Base-by-base conservation (phyloP, 2,797 vertebrate species). In the Argya squamiceps region DNA sequence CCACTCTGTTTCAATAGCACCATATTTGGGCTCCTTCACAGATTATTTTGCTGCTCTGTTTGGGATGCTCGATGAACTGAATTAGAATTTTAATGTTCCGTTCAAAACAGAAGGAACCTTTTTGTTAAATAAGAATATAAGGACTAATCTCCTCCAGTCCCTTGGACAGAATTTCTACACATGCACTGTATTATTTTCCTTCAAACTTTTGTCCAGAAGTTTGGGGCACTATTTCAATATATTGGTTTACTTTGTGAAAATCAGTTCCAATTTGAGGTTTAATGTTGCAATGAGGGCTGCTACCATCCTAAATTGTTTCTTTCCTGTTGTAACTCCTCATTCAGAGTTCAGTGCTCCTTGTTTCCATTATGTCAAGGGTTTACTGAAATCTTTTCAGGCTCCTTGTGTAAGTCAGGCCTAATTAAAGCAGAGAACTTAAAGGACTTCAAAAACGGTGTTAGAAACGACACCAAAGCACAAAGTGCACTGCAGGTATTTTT, bases 21-120 rank as follows among this genome's bases (percentile, higher is more conserved):
- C 89, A 69, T 92, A 97, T 95, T 97, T 92, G 93, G 95, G 76
- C 88, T 94, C 63, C 75, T 91, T 91, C 89, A 70, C 82, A 83
- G 92, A 91, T 93, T 89, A 85, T 82, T 94, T 84, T 92, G 68
- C 84, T 82, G 79, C 71, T 93, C 84, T 78, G 89, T 67, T 96
- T 89, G 93, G 70, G 93, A 82, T 93, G 84, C 77, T 89, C 73
- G 41, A 34, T 88, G 89, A 88, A 32, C 79, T 76, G 92, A 90
- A 90, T 91, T 88, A 73, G 79, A 90, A 91, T 92, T 88, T 89
- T 86, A 90, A 94, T 84, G 69, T 93, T 93, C 55, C 1, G 2
- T 88, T 92, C 81, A 85, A 89, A 95, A 89, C 79, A 96, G 78
- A 91, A 85, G 64, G 71, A 92, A 88, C 30, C 16, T 95, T 94